Conservation (phyloP, 2,113 vertebrate genomes). For the Columba livia region DNA sequence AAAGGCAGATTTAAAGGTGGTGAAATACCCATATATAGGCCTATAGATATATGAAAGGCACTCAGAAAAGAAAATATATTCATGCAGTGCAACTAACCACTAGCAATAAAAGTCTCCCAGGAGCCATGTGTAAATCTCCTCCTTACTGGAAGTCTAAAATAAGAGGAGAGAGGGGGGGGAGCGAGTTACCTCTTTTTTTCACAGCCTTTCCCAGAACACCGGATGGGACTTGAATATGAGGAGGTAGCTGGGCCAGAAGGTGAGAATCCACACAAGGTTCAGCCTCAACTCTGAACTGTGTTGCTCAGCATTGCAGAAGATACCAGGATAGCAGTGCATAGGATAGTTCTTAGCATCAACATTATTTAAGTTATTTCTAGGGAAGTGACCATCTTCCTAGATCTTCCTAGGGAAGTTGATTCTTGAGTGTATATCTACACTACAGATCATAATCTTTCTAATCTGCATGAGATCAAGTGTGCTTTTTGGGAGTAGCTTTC, state of each 20-base stretch:
- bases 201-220: neutral
- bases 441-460: neutral
- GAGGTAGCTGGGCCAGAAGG: neutral
- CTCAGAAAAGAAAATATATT: slow-evolving; percentile 29
- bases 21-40: neutral
- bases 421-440: neutral
- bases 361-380: neutral
- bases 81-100: neutral
- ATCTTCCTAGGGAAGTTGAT: neutral
- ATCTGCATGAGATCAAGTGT: neutral
- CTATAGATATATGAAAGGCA: neutral
- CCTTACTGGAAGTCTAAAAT: slow-evolving; percentile 39
- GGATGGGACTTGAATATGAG: neutral
- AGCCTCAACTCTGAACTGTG: neutral
- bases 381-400: neutral
- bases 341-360: neutral
- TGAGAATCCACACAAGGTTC: neutral
- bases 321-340: neutral
- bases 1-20: slow-evolving; percentile 29
- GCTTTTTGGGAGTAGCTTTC: neutral
- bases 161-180: neutral
- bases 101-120: slow-evolving; percentile 6
- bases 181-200: neutral
- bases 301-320: neutral
- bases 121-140: slow-evolving; percentile 14